A percentile compares a stretch with the other conserved stretches of the same genome.
These are phyloP conservation scores for Nephrotoma appendiculata DNA, from an alignment of 2,888 invertebrate species.

Conservation along the genomic window DNA sequence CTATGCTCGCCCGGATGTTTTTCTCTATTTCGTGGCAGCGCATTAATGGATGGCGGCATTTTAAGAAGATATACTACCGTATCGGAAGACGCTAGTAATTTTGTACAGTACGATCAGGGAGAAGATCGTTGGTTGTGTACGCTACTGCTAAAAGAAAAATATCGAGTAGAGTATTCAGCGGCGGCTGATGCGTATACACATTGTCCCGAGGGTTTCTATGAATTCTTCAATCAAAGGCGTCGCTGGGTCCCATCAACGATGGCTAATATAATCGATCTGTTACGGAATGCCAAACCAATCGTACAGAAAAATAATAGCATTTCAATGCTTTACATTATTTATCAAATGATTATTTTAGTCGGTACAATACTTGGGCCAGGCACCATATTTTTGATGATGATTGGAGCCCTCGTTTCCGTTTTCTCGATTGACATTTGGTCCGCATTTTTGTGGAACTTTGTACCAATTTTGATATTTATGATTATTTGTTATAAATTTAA, in stretches of 20 bases:
- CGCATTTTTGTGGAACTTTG: slow-evolving; percentile 48
- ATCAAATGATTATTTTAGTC: slow-evolving; percentile 56
- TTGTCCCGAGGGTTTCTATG: slow-evolving; percentile 80
- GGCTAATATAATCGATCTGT: slow-evolving; percentile 83
- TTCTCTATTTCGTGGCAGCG: slow-evolving; percentile 75
- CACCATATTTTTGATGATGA: slow-evolving; percentile 66
- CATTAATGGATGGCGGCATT: slow-evolving; percentile 81
- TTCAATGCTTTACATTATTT: slow-evolving; percentile 61
- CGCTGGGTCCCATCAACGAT: slow-evolving; percentile 95
- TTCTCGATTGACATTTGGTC: slow-evolving; percentile 54
- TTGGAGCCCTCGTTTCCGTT: slow-evolving; percentile 60
- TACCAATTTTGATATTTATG: slow-evolving; percentile 52
- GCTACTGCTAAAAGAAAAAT: slow-evolving; percentile 76
- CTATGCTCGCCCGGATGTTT: slow-evolving; percentile 88
- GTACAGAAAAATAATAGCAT: slow-evolving; percentile 79
- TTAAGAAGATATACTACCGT: slow-evolving; percentile 77
- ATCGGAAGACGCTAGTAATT: slow-evolving; percentile 64
- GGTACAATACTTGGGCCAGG: slow-evolving; percentile 61
- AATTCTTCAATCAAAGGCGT: slow-evolving; percentile 87
- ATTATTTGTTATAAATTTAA: slow-evolving; percentile 48
- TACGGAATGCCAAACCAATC: slow-evolving; percentile 61
- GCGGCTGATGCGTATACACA: slow-evolving; percentile 92
- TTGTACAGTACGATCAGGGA: slow-evolving; percentile 86
- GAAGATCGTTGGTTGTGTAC: slow-evolving; percentile 96
- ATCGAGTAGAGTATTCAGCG: slow-evolving; percentile 86